Evolutionary conservation across 2,797 vertebrate species (phyloP), one percentile per base, ranked within the genome.

Genomic region (Crocidura indochinensis): DNA sequence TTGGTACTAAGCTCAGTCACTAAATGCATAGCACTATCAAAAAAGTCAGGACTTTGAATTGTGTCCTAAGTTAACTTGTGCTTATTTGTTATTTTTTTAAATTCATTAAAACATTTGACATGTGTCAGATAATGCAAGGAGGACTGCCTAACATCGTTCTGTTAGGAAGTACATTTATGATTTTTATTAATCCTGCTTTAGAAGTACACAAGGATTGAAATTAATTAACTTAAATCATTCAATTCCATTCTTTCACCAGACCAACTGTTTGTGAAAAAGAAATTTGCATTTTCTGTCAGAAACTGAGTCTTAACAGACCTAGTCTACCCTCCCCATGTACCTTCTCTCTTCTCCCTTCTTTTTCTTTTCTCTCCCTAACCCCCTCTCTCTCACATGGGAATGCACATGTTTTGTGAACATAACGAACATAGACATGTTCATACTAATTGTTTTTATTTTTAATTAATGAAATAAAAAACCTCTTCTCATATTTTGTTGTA

Each of bases 381-480:
- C 4, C 22, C 1, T 92, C 27, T 67, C 11, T 89, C 38, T 15
- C 29, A 60, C 69, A 67, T 51, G 46, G 24, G 46, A 27, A 24
- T 47, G 38, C 27, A 73, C 15, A 27, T 3, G 49, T 1, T 60
- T 19, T 60, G 17, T 20, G 56, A 60, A 24, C 15, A 27, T 44
- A 56, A 51, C 29, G 69, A 22, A 29, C 51, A 11, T n/a, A 31
- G 4, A 80, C 62, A 80, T 7, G 77, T 84, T 91, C 71, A 47
- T 90, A 84, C 53, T 46, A 78, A 53, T 75, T 78, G 51, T 27
- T 14, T 78, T 92, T 68, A 8, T 8, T 83, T 97, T 98, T 98
- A 98, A 96, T 90, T 22, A 80, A 71, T 49, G 2, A 82, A 87
- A 53, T 22, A 73, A 62, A 69, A 86, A 31, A 68, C 73, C 29